Conservation (phyloP, 2,797 vertebrate species). For the Mormyrops boulengeri region DNA sequence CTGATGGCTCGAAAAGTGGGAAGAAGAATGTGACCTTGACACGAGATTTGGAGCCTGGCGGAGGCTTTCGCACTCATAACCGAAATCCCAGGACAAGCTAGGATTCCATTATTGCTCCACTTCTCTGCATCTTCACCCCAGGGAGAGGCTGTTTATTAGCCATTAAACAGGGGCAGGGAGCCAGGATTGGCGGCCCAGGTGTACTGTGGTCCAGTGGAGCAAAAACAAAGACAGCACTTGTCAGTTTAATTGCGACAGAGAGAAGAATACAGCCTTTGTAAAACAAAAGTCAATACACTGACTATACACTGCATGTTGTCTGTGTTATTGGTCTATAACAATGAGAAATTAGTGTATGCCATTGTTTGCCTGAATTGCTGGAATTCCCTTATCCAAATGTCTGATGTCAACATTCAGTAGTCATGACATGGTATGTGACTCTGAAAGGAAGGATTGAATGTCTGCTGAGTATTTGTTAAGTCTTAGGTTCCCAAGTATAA, state of each 20-base stretch:
- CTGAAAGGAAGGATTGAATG: background rate
- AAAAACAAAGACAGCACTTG: slow-evolving; percentile 27
- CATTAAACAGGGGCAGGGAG: slow-evolving; percentile 6
- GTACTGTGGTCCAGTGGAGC: slow-evolving; percentile 22
- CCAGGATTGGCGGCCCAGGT: slow-evolving; percentile 7
- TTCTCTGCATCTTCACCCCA: background rate
- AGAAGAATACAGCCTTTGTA: background rate
- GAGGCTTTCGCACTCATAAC: background rate
- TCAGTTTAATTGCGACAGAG: slow-evolving; percentile 25
- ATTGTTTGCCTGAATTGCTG: background rate
- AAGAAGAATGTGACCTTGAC: slow-evolving; percentile 6
- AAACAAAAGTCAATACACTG: background rate
- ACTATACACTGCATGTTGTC: background rate
- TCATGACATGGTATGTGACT: background rate
- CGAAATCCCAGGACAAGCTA: background rate
- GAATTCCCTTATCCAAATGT: background rate
- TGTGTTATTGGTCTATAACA: slow-evolving; percentile 11
- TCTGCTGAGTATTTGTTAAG: background rate
- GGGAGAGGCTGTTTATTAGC: slow-evolving; percentile 6
- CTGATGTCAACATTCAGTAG: background rate
- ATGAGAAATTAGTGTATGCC: slow-evolving; percentile 10
- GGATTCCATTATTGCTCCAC: background rate
- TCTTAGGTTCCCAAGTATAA: background rate
- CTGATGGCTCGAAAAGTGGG: background rate
- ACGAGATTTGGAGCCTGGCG: background rate